A percentile compares a stretch with the other conserved stretches of the same genome.
Conservation (phyloP, 2,888 invertebrate genomes). For the Pseudococcus jackbeardsleyi region DNA sequence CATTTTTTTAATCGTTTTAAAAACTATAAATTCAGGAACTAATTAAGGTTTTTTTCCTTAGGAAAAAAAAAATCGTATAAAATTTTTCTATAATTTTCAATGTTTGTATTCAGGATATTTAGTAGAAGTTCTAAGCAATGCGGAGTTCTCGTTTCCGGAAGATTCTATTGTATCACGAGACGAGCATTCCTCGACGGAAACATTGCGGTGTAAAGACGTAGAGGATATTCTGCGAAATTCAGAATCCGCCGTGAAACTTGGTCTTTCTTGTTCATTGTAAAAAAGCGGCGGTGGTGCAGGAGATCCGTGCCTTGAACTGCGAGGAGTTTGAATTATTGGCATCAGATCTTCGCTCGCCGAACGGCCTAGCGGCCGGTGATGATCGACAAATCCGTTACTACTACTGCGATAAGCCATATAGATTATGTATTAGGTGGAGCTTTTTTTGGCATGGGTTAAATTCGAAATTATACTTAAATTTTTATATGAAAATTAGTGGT, state of each 20-base stretch:
- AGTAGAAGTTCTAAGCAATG: conserved; percentile 58
- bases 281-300: conserved; percentile 66
- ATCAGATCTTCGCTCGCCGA: conserved; percentile 91
- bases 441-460: not conserved
- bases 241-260: conserved; percentile 73
- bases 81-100: conserved; percentile 20
- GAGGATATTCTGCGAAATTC: conserved; percentile 60
- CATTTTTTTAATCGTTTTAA: not conserved
- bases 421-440: not conserved
- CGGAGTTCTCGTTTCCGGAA: conserved; percentile 65
- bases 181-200: conserved; percentile 62
- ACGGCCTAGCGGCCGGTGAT: conserved; percentile 87
- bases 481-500: no score
- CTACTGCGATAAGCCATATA: conserved; percentile 49
- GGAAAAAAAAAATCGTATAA: conserved; percentile 27
- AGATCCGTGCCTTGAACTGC: conserved; percentile 66
- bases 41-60: not conserved
- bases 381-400: conserved; percentile 62
- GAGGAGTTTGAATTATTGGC: conserved; percentile 71
- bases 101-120: conserved; percentile 65
- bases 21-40: conserved; percentile 17
- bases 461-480: no score
- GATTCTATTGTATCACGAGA: conserved; percentile 65
- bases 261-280: conserved; percentile 71
- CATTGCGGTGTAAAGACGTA: conserved; percentile 56